These are phyloP conservation scores for Lates japonicus DNA, from an alignment of 2,797 vertebrate genomes.

Conservation along the genomic window DNA sequence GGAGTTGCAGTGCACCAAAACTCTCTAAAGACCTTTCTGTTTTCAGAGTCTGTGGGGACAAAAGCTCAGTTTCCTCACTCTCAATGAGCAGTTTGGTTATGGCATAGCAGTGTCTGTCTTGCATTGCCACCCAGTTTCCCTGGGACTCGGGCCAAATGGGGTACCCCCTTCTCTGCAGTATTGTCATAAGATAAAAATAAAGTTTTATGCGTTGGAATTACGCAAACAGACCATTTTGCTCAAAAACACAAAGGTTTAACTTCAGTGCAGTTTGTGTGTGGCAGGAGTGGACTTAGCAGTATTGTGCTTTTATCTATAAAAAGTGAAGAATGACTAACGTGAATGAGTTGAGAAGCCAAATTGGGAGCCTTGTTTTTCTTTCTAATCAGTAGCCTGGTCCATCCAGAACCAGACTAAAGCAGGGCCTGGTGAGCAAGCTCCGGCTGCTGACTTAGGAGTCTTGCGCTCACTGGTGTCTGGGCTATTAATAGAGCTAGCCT, in stretches of 20 bases:
- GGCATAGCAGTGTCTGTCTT: slow-evolving; percentile 38
- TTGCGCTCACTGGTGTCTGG: slow-evolving; percentile 76
- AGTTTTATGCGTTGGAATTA: slow-evolving; percentile 15
- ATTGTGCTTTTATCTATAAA: slow-evolving; percentile 25
- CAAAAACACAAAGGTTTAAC: slow-evolving; percentile 19
- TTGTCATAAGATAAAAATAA: slow-evolving; percentile 40
- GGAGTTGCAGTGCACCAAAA: slow-evolving; percentile 22
- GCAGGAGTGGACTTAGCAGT: background rate
- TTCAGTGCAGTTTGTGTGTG: background rate
- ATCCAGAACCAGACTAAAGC: slow-evolving; percentile 61
- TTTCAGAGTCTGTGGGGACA: slow-evolving; percentile 44
- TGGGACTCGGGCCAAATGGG: slow-evolving; percentile 58
- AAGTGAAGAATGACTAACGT: slow-evolving; percentile 17
- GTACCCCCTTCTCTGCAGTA: slow-evolving; percentile 57
- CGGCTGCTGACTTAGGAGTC: slow-evolving; percentile 80
- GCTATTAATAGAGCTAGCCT: slow-evolving; percentile 87
- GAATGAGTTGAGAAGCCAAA: slow-evolving; percentile 25
- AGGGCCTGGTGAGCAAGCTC: slow-evolving; percentile 47
- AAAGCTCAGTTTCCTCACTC: slow-evolving; percentile 51
- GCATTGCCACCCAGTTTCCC: slow-evolving; percentile 56
- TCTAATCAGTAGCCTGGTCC: slow-evolving; percentile 64
- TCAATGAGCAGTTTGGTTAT: slow-evolving; percentile 56
- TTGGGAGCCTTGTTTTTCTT: slow-evolving; percentile 65
- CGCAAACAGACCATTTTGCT: slow-evolving; percentile 16
- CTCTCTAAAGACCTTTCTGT: slow-evolving; percentile 47